Conservation (phyloP, 2,797 vertebrate genomes). For the Chromis chromis region DNA sequence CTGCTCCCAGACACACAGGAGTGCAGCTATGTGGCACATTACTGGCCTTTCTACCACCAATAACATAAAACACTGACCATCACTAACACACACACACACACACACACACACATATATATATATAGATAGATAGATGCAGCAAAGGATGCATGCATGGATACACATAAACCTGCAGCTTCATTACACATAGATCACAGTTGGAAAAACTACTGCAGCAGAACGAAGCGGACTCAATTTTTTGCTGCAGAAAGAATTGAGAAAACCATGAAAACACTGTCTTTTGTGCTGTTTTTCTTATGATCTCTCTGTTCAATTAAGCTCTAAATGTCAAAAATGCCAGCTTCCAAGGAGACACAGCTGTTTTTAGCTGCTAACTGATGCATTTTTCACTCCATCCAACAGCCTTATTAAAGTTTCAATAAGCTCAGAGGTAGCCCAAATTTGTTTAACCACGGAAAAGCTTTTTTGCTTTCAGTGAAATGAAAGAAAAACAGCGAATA, state of each 20-base stretch:
- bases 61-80: slow-evolving; percentile 57
- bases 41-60: slow-evolving; percentile 47
- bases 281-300: background rate
- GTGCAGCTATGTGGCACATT: slow-evolving; percentile 47
- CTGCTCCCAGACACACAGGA: slow-evolving; percentile 59
- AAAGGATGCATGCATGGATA: slow-evolving; percentile 26
- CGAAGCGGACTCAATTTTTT: background rate
- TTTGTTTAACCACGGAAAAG: background rate
- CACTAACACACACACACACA: slow-evolving; percentile 19
- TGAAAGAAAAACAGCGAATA: too few relatives aligned
- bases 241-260: slow-evolving; percentile 3
- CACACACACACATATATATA: background rate
- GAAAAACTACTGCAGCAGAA: slow-evolving; percentile 25
- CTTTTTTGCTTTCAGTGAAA: too few relatives aligned
- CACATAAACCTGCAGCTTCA: slow-evolving; percentile 29
- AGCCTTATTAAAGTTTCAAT: slow-evolving; percentile 37
- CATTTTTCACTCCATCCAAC: slow-evolving; percentile 11
- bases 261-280: background rate
- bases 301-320: background rate
- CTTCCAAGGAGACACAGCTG: background rate
- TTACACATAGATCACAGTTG: background rate
- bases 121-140: background rate
- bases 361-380: slow-evolving; percentile 18
- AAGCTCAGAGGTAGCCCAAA: slow-evolving; percentile 14
- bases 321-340: slow-evolving; percentile 6